Base-by-base conservation (phyloP, 2,113 vertebrate species). In the Cacatua alba region DNA sequence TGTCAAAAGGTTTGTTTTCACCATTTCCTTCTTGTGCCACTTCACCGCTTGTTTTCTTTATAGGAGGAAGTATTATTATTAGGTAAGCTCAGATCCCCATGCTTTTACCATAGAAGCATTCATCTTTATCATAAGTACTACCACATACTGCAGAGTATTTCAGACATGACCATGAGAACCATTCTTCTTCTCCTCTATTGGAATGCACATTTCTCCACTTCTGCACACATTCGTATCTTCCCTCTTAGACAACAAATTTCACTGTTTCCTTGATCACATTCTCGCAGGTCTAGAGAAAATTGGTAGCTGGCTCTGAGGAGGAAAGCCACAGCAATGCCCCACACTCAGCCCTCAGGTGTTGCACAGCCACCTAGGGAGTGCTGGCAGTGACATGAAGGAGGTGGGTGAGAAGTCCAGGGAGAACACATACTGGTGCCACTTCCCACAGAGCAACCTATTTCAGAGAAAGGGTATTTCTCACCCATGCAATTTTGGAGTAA, bases 391-490 rank as follows among this genome's bases (percentile, higher is more conserved):
- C 13, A 6, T 2, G 24, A 37, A 37, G 9, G 15, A 52, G n/a
- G 15, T 29, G 55, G 35, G 17, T n/a, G 59, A 71, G 9, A 81
- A 69, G 63, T 46, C 35, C 68, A 35, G 0, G 33, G 52, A 87
- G 43, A 81, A 72, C 29, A 44, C 41, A 28, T 10, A 16, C 15
- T 55, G 37, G 53, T n/a, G 48, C 28, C 1, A 1, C 55, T 82
- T 52, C 39, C 75, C 41, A 84, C 55, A 88, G 13, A 91, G 70
- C 10, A 65, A 51, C 15, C 5, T 12, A 2, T 63, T 77, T 49
- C 43, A 63, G 46, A 74, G 53, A 72, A 72, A 86, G 28, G 19
- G 44, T 43, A 59, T 63, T 92, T 93, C 53, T 86, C 79, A 82
- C 71, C 17, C 70, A 46, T 31, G 21, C 5, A 8, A 31, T 59